Conservation (phyloP, 2,888 invertebrate species). For the Pharmacophagus antenor region DNA sequence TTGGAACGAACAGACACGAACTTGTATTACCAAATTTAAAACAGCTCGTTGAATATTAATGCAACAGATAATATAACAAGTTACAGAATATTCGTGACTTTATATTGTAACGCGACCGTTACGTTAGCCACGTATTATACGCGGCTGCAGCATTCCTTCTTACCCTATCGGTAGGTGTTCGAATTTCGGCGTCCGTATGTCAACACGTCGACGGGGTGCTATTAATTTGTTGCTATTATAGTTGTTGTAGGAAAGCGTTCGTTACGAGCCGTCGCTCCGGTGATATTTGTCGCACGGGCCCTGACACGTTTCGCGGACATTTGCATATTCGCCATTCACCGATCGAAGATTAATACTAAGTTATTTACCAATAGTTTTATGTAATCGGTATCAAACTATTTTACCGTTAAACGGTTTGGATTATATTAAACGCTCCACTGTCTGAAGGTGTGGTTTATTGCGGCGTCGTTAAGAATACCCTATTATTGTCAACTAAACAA, state of each 20-base stretch:
- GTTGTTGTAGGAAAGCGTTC: conserved; percentile 7
- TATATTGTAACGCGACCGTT: neutral
- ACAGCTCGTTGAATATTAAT: neutral
- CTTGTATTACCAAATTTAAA: neutral
- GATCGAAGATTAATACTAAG: conserved; percentile 18
- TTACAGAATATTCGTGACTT: conserved; percentile 6
- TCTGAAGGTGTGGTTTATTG: too few relatives aligned
- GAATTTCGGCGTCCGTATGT: conserved; percentile 5
- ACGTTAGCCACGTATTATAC: neutral
- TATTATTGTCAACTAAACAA: too few relatives aligned
- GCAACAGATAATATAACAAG: conserved; percentile 1
- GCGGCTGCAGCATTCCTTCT: conserved; percentile 13
- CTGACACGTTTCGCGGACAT: conserved; percentile 53
- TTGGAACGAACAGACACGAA: neutral
- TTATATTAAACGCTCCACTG: neutral
- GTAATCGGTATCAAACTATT: conserved; percentile 10
- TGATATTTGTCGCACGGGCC: conserved; percentile 37
- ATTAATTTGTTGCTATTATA: conserved; percentile 23
- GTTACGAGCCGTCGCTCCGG: conserved; percentile 14
- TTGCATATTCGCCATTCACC: conserved; percentile 52
- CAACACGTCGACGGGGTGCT: conserved; percentile 18
- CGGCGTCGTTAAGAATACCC: too few relatives aligned
- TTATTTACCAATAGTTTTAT: conserved; percentile 24
- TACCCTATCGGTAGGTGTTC: conserved; percentile 2
- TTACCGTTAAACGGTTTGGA: conserved; percentile 25